These are phyloP conservation scores for Dryocosmus kuriphilus DNA, from an alignment of 2,888 invertebrate species.

Conservation along the genomic window DNA sequence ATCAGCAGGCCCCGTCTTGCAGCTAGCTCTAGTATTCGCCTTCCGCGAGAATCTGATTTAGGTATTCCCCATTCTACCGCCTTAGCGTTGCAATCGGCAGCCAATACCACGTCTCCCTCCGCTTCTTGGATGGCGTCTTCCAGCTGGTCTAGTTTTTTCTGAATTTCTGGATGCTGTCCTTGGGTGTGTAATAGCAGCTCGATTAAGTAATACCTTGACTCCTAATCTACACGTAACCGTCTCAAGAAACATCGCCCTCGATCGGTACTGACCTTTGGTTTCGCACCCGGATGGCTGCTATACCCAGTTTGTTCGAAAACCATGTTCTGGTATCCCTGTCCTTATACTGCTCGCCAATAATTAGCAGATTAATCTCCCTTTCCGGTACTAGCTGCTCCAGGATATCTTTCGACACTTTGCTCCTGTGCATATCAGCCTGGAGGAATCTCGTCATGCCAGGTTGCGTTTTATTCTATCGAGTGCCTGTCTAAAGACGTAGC, in stretches of 20 bases:
- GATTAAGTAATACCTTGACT: too few relatives aligned
- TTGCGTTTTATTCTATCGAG: slow-evolving; percentile 41
- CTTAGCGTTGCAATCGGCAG: slow-evolving; percentile 49
- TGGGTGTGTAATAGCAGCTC: too few relatives aligned
- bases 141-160: too few relatives aligned
- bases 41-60: slow-evolving; percentile 54
- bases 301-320: slow-evolving; percentile 43
- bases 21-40: slow-evolving; percentile 57
- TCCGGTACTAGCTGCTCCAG: slow-evolving; percentile 31
- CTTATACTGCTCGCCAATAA: slow-evolving; percentile 41
- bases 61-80: too few relatives aligned
- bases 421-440: slow-evolving; percentile 56
- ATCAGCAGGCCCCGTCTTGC: too few relatives aligned
- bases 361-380: slow-evolving; percentile 28
- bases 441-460: slow-evolving; percentile 42
- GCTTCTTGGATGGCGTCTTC: too few relatives aligned
- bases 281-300: slow-evolving; percentile 33
- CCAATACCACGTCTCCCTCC: slow-evolving; percentile 32
- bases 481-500: too few relatives aligned
- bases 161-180: too few relatives aligned
- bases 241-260: too few relatives aligned
- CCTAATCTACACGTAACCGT: slow-evolving; percentile 20
- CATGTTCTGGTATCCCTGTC: slow-evolving; percentile 18
- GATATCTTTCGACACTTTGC: slow-evolving; percentile 49
- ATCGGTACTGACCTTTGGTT: too few relatives aligned